Base-by-base conservation (phyloP, 2,888 invertebrate species). In the Pharmacophagus antenor region DNA sequence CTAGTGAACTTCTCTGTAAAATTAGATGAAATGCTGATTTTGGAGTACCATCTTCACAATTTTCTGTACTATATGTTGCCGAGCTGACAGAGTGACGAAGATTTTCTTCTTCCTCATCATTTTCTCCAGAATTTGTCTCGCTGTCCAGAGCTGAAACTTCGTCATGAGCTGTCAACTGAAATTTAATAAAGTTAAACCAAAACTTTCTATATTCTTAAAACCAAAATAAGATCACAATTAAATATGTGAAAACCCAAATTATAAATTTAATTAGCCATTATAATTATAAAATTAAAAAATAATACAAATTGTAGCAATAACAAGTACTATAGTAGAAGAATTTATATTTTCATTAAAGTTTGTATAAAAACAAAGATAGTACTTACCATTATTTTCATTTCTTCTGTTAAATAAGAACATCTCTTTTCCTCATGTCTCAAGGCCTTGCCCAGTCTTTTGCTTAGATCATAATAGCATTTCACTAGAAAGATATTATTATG, bases 391-490 rank as follows among this genome's bases (percentile, higher is more conserved):
- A 94, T 92, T 82, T 96, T 96, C 73, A 97, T 97, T 92, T 99
- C 96, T 69, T 95, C 94, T 21, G 95, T 95, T 56, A 99, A 91
- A 89, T 96, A 99, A 15, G 96, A 95, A 78, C 96, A 95, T 64
- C 98, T 92, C 66, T 95, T 94, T 82, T 99, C 98, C 86, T 99
- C 99, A 77, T 98, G 96, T 63, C 95, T 93, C 53, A 99, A 84
- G 20, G 97, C 97, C 70, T 96, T 94, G 0, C 97, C 97, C 66
- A 97, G 90, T 73, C 96, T 93, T 89, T 96, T 96, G 77, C 98
- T 98, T 67, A 99, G 90, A 85, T 98, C 97, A 82, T 98, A 97
- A 83, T 98, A 99, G 83, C 97, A 97, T 82, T 96, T 95, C 0
- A 98, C 95, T 93, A 80, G 20, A 91, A 92, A 47, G 4, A n/a